A percentile compares a stretch with the other conserved stretches of the same genome.
Evolutionary conservation across 2,113 vertebrate genomes (phyloP).

Genomic region (Xyrauchen texanus): DNA sequence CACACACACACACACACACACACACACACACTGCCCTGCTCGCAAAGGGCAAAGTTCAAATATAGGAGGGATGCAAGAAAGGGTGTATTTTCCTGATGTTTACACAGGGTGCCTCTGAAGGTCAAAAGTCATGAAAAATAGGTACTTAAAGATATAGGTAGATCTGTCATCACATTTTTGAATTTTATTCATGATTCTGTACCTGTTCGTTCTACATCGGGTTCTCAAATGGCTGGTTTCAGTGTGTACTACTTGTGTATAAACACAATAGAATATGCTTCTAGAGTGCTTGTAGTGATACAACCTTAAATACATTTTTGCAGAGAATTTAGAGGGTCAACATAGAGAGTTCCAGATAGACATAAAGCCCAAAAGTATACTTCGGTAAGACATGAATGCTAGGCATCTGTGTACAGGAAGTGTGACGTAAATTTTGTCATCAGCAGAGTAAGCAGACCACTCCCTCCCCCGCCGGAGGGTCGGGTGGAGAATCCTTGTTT

Average conservation of each 20-base stretch:
- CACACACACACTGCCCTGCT: not conserved
- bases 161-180: not conserved
- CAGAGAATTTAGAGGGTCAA: no score
- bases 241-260: not conserved
- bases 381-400: no score
- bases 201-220: not conserved
- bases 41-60: slow-evolving; percentile 28
- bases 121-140: slow-evolving; percentile 30
- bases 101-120: slow-evolving; percentile 32
- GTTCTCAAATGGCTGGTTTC: not conserved
- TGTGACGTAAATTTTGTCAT: no score
- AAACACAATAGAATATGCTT: no score
- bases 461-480: no score
- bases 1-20: not conserved
- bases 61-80: not conserved
- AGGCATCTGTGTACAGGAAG: no score
- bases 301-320: no score
- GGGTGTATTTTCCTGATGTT: slow-evolving; percentile 1
- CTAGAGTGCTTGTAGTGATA: no score
- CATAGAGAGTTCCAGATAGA: no score
- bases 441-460: no score
- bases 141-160: not conserved
- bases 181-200: not conserved
- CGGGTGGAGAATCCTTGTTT: no score
- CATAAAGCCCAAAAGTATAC: no score